phyloP scores from a whole-genome alignment of 2,113 vertebrate species.

The Petrocephalus microphthalmus region DNA sequence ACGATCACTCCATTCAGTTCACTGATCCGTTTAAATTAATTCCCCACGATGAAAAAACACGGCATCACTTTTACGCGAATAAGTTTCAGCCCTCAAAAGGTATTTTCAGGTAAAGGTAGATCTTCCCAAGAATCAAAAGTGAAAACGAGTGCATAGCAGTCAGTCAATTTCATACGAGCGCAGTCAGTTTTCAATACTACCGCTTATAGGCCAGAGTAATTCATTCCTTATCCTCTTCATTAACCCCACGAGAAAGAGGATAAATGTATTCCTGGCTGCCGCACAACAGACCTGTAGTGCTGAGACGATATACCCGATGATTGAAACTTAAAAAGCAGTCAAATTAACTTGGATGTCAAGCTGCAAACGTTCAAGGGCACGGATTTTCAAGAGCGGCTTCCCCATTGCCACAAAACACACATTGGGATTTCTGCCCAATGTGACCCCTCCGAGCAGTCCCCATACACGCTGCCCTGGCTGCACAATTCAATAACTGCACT shows the following conservation, averaged over 20 bases:
- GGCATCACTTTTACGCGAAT: background rate
- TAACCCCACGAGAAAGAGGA: background rate
- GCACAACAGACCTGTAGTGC: background rate
- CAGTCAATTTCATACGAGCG: background rate
- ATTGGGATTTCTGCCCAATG: background rate
- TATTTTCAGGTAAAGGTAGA: background rate
- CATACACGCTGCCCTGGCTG: background rate
- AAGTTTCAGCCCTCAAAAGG: background rate
- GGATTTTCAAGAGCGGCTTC: constrained; percentile 34
- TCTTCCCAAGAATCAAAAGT: background rate
- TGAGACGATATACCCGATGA: background rate
- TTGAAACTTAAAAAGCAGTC: background rate
- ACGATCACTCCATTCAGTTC: background rate
- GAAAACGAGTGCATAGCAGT: background rate
- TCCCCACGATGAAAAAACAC: background rate
- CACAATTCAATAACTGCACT: background rate
- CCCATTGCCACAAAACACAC: constrained; percentile 26
- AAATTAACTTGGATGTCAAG: background rate
- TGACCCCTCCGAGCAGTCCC: background rate
- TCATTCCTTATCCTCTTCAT: background rate
- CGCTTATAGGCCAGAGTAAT: background rate
- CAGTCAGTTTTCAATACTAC: background rate
- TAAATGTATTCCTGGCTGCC: background rate
- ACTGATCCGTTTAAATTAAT: background rate
- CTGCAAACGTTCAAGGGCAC: constrained; percentile 50